Conservation (phyloP, 1,140 invertebrate species). For the Diabrotica undecimpunctata region DNA sequence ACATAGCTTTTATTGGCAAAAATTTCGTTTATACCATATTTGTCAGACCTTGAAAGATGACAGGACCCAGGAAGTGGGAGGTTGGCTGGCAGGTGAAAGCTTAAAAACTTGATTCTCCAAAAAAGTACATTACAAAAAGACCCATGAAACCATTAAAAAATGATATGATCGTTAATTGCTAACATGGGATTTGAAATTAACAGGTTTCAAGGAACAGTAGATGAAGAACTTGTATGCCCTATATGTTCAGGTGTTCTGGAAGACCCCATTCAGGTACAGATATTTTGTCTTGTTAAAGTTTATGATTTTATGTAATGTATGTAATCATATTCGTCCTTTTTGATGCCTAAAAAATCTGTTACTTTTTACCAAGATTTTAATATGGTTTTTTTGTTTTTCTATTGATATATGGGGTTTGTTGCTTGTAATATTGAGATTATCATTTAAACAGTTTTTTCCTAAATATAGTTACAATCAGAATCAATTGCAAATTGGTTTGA, state of each 20-base stretch:
- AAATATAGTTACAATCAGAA: no score
- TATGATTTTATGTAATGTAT: no score
- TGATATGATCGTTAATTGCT: not conserved
- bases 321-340: no score
- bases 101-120: not conserved
- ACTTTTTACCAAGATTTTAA: no score
- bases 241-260: constrained; percentile 89
- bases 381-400: not conserved
- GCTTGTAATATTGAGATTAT: no score
- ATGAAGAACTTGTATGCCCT: constrained; percentile 88
- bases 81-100: not conserved
- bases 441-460: no score
- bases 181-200: constrained; percentile 85
- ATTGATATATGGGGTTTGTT: no score
- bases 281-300: not conserved
- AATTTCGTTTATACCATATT: not conserved
- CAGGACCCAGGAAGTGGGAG: constrained; percentile 1
- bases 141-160: constrained; percentile 3
- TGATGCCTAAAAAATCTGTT: not conserved
- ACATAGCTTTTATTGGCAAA: not conserved
- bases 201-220: constrained; percentile 85
- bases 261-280: constrained; percentile 79
- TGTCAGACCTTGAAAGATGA: not conserved
- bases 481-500: no score
- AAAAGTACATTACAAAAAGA: not conserved